Evolutionary conservation across 2,888 invertebrate genomes (phyloP).

Genomic region (Nezara viridula): DNA sequence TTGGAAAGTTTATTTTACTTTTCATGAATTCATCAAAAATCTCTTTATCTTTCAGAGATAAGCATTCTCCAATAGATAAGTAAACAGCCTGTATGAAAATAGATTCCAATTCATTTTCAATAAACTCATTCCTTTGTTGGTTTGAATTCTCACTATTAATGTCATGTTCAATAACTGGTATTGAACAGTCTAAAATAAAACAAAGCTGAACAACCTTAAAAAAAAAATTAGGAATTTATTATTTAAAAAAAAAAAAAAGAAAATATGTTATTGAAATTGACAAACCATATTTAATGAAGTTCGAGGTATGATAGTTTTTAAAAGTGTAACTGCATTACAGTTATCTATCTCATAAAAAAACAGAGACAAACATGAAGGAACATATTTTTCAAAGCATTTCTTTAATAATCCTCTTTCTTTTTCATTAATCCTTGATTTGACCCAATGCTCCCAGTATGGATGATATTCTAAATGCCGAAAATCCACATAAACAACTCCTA

Average conservation of each 20-base stretch:
- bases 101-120: constrained; percentile 71
- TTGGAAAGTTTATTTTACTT: constrained; percentile 77
- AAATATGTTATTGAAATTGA: neutral
- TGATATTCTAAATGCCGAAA: constrained; percentile 90
- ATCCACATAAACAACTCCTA: constrained; percentile 95
- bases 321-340: constrained; percentile 67
- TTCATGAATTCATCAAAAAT: constrained; percentile 87
- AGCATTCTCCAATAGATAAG: constrained; percentile 85
- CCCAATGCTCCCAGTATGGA: constrained; percentile 91
- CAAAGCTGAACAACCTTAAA: constrained; percentile 83
- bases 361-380: constrained; percentile 79
- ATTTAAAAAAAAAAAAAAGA: neutral
- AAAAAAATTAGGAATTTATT: neutral
- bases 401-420: constrained; percentile 71
- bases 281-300: constrained; percentile 87
- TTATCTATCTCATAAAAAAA: constrained; percentile 81
- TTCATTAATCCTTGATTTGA: constrained; percentile 72
- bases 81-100: constrained; percentile 82
- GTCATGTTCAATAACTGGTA: constrained; percentile 57
- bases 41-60: constrained; percentile 77
- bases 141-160: neutral
- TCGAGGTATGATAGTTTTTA: constrained; percentile 86
- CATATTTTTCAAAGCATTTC: constrained; percentile 82
- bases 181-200: constrained; percentile 82
- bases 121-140: neutral